Percentiles rank a stretch among this genome's conserved stretches.
These are phyloP conservation scores for Octopus sinensis DNA, from an alignment of 1,140 invertebrate genomes.

Conservation along the genomic window DNA sequence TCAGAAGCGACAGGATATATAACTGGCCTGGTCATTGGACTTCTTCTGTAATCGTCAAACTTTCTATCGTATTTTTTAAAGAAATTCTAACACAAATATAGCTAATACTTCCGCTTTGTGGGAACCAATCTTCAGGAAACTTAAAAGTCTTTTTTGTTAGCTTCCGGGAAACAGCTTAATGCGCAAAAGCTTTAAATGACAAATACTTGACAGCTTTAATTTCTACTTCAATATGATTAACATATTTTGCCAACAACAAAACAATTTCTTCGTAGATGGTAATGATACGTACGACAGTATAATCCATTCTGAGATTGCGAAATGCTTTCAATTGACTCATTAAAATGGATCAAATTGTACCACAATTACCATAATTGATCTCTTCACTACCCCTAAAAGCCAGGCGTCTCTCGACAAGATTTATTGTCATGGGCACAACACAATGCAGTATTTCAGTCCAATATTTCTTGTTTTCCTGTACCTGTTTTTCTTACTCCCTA, in stretches of 20 bases:
- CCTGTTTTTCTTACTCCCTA: too few species aligned
- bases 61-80: neutral
- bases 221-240: conserved; percentile 9
- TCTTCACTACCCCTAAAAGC: neutral
- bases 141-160: conserved; percentile 16
- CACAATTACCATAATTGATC: neutral
- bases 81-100: conserved; percentile 3
- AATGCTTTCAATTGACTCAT: conserved; percentile 10
- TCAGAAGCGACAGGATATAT: neutral
- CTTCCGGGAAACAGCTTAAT: neutral
- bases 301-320: conserved; percentile 3
- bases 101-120: conserved; percentile 3
- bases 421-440: neutral
- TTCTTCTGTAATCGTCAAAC: too few species aligned
- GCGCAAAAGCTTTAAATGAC: neutral
- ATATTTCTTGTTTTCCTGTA: too few species aligned
- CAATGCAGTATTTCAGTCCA: neutral
- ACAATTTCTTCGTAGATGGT: neutral
- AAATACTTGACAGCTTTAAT: neutral
- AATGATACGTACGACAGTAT: neutral
- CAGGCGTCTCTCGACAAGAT: neutral
- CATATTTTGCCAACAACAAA: conserved; percentile 15
- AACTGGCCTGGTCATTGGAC: neutral
- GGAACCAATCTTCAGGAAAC: conserved; percentile 11
- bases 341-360: conserved; percentile 10